Percentiles rank a stretch among this genome's conserved stretches.
Evolutionary conservation across 2,797 vertebrate species (phyloP).

Genomic region (Chanos chanos): DNA sequence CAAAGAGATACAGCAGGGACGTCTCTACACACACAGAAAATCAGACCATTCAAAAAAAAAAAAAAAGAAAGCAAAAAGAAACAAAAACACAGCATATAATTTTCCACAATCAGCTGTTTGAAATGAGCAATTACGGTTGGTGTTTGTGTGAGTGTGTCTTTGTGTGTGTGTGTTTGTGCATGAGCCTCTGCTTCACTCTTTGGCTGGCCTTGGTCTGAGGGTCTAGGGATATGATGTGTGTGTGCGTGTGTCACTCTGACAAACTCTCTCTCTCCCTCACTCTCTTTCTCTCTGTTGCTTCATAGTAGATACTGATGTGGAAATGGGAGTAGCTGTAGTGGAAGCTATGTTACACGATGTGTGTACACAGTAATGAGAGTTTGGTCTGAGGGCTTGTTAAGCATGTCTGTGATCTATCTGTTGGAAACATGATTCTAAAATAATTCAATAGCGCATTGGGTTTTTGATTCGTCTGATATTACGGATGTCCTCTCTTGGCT

Average conservation of each 20-base stretch:
- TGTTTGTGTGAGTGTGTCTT: conserved; percentile 44
- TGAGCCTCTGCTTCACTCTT: conserved; percentile 1
- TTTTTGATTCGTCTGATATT: too few relatives aligned
- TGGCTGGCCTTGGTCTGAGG: neutral
- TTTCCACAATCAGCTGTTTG: conserved; percentile 91
- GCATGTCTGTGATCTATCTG: too few relatives aligned
- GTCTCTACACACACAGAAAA: conserved; percentile 46
- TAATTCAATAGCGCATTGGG: too few relatives aligned
- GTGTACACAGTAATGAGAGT: too few relatives aligned
- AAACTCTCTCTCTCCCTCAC: too few relatives aligned
- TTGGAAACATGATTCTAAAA: too few relatives aligned
- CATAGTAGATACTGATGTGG: too few relatives aligned
- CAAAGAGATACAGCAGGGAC: conserved; percentile 1
- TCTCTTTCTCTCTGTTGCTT: too few relatives aligned
- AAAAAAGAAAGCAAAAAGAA: conserved; percentile 1
- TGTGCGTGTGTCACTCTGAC: neutral
- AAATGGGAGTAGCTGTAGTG: too few relatives aligned
- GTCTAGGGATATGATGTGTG: neutral
- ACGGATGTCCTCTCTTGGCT: too few relatives aligned
- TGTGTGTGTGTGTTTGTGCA: conserved; percentile 27
- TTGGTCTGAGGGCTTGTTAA: too few relatives aligned
- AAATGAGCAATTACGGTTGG: conserved; percentile 94
- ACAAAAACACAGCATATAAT: conserved; percentile 73
- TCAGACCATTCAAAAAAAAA: conserved; percentile 29
- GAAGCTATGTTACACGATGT: too few relatives aligned